Evolutionary conservation across 1,140 invertebrate species (phyloP), one percentile per base, ranked within the genome.

Genomic region (Drosophila micromelanica): DNA sequence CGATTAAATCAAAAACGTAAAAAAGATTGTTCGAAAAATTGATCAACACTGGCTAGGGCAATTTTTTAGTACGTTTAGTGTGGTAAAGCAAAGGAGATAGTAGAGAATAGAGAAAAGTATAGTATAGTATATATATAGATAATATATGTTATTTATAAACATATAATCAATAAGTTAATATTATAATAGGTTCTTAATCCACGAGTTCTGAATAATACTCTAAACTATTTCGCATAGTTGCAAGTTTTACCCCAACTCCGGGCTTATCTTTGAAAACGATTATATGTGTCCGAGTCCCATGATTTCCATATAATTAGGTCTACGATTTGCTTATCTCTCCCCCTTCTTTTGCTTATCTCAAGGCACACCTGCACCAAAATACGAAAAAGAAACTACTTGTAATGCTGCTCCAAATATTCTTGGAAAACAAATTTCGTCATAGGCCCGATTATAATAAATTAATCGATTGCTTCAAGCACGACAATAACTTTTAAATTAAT

Each of bases 401-500:
- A 48, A 65, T 42, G 13, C 37, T 38, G 5, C 35, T 35, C 20
- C 4, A 54, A 54, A 30, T 9, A 2, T 59, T 67, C 46, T 45
- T 40, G 20, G 74, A 76, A 87, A 89, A 82, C 68, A 89, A 73
- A 65, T 78, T 82, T 82, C 78, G 82, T 82, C 82, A 86, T 76
- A 35, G 43, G 3, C 40, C 1, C 52, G 67, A 84, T 86, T 87
- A 63, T 87, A 82, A 82, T 76, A 79, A 78, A 87, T 87, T 71
- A 86, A 74, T 60, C 75, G 60, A 55, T 73, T 71, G 20, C 2
- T 3, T 23, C 20, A 23, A 35, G 27, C 5, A 27, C 43, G 60
- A 65, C 80, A 85, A 84, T 85, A 80, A 72, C 62, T 81, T 85
- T 81, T 78, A 78, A 86, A 86, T 87, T 76, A 87, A 86, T 85